A percentile compares a stretch with the other conserved stretches of the same genome.
Conservation (phyloP, 2,888 invertebrate species). For the Diachrysia chrysitis region DNA sequence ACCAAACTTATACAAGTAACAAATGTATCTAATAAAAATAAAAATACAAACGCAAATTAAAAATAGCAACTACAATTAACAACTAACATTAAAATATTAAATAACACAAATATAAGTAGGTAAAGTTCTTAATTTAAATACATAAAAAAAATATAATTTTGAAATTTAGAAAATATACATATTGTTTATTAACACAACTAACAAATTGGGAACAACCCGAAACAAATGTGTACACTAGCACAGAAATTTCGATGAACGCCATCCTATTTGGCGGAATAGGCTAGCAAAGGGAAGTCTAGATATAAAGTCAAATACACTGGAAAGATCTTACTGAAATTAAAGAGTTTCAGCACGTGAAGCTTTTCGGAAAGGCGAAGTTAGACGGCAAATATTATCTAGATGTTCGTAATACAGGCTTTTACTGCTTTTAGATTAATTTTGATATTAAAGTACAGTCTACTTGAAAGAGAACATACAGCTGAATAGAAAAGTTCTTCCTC, state of each 20-base stretch:
- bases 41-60: no score
- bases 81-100: no score
- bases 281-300: conserved; percentile 53
- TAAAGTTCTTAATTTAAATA: no score
- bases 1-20: no score
- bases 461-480: background rate
- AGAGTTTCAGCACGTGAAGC: conserved; percentile 38
- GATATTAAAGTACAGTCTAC: background rate
- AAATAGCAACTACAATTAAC: no score
- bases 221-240: background rate
- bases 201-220: background rate
- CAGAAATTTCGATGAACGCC: conserved; percentile 47
- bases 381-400: conserved; percentile 4
- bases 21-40: no score
- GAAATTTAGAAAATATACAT: no score
- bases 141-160: no score
- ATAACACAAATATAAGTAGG: no score
- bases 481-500: background rate
- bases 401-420: background rate
- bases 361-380: conserved; percentile 17
- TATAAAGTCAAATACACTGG: conserved; percentile 49
- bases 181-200: background rate
- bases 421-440: background rate
- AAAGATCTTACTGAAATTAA: conserved; percentile 53
- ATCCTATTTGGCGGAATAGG: conserved; percentile 69